These are phyloP conservation scores for Motacilla alba DNA, from an alignment of 2,113 vertebrate genomes.

Conservation along the genomic window DNA sequence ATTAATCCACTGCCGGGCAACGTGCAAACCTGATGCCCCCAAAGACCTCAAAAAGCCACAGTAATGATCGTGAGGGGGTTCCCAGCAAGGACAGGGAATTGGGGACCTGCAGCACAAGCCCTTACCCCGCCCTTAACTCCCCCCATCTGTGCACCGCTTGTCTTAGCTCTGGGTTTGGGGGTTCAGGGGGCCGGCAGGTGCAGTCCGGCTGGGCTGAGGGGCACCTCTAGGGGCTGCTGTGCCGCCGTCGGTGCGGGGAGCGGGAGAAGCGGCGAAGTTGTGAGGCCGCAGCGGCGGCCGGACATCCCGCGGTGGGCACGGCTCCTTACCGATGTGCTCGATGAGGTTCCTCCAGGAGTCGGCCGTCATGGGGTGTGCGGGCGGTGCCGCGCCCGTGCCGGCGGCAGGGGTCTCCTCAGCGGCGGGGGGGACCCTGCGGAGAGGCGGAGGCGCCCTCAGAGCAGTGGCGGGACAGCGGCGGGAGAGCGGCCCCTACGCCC, in stretches of 20 bases:
- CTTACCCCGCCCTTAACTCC: background rate
- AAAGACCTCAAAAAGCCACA: background rate
- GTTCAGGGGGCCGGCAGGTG: background rate
- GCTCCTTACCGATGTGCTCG: conserved; percentile 76
- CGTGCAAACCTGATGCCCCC: background rate
- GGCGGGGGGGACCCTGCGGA: conserved; percentile 52
- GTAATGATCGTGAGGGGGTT: rapidly evolving
- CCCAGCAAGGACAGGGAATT: background rate
- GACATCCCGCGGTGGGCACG: background rate
- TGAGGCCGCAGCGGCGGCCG: background rate
- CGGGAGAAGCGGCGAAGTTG: background rate
- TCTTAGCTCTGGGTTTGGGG: background rate
- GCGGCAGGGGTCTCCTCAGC: conserved; percentile 61
- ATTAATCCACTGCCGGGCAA: background rate
- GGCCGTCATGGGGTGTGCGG: conserved; percentile 73
- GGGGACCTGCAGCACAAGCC: background rate
- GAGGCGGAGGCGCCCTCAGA: background rate
- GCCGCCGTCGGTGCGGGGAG: background rate
- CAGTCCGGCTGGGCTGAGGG: background rate
- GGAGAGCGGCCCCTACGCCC: background rate
- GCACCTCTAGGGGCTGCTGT: background rate
- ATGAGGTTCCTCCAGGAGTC: conserved; percentile 79
- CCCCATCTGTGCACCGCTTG: background rate
- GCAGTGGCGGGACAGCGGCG: background rate
- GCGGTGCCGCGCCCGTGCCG: conserved; percentile 53